Evolutionary conservation across 2,113 vertebrate genomes (phyloP).

Genomic region (Orientallactaga bullata): DNA sequence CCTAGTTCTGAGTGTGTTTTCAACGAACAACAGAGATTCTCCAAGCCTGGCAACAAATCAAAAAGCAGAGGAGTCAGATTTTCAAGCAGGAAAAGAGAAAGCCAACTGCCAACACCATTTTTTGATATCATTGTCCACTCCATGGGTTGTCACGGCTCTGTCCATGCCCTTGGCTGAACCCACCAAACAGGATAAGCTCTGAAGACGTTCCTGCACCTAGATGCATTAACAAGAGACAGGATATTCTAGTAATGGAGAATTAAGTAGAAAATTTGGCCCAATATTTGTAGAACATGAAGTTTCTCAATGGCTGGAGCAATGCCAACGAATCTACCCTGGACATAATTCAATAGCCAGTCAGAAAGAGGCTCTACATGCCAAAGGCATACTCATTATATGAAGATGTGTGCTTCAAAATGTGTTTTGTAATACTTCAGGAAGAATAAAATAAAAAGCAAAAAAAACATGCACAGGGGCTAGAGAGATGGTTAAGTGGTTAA

Average conservation of each 20-base stretch:
- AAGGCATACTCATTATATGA: accelerated
- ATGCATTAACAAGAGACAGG: not conserved
- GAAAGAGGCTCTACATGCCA: not conserved
- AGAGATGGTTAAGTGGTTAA: too few relatives aligned
- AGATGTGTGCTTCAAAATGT: not conserved
- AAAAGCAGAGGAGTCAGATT: not conserved
- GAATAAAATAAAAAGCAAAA: not conserved
- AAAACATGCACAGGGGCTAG: too few relatives aligned
- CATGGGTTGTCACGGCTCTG: not conserved
- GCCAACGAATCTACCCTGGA: not conserved
- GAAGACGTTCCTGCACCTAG: not conserved
- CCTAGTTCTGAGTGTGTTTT: not conserved
- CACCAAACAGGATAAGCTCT: not conserved
- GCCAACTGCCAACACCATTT: not conserved
- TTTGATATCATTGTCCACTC: not conserved
- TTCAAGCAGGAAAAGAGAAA: not conserved
- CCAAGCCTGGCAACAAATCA: not conserved
- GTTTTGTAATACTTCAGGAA: not conserved
- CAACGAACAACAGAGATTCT: not conserved
- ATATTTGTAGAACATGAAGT: not conserved
- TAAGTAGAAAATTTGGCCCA: not conserved
- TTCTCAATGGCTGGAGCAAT: not conserved
- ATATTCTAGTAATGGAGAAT: not conserved
- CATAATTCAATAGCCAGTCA: not conserved
- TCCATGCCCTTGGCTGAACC: too few relatives aligned